Evolutionary conservation across 1,140 invertebrate species (phyloP), one percentile per base, ranked within the genome.

Genomic region (Probaryconus sp.): DNA sequence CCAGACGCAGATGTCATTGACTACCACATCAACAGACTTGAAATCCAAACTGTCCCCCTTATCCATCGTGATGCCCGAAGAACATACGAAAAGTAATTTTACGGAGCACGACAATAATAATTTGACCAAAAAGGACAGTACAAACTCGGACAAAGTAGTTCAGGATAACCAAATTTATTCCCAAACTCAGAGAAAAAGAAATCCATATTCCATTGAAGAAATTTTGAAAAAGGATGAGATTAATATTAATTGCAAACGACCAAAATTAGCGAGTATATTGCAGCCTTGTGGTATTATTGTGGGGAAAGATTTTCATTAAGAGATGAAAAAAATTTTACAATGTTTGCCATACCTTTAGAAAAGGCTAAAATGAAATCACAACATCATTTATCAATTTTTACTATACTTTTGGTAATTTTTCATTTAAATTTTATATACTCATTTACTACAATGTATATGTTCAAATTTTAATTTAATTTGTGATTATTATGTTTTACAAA

Each of bases 151-250:
- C 28, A 76, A 81, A 47, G 45, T 67, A 42, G 76, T 61, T 43
- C 75, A 68, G 31, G 56, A 74, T 58, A 67, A 70, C 64, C 64
- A 75, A 79, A 72, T 75, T 69, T 76, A 65, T 53, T 79, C 76
- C 26, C 77, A 76, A 40, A 67, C 50, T 17, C 60, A 74, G 21
- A 92, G 90, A 73, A 94, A 94, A 82, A 91, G 91, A 38, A 95
- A 94, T 84, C 93, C 94, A 0, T 95, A 95, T 80, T 95, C 94
- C 0, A 96, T 96, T 77, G 94, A 96, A 79, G 94, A 95, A 79
- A 80, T 96, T 3, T 78, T 96, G 2, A 95, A 95, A 77, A 95
- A 94, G 67, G 93, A 93, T 4, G 91, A 92, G 53, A 92, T 91
- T 21, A 85, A 84, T 35, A 68, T 60, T 3, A 47, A 56, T 6